Conservation (phyloP, 2,888 invertebrate genomes). For the Acanthosepion lycidas region DNA sequence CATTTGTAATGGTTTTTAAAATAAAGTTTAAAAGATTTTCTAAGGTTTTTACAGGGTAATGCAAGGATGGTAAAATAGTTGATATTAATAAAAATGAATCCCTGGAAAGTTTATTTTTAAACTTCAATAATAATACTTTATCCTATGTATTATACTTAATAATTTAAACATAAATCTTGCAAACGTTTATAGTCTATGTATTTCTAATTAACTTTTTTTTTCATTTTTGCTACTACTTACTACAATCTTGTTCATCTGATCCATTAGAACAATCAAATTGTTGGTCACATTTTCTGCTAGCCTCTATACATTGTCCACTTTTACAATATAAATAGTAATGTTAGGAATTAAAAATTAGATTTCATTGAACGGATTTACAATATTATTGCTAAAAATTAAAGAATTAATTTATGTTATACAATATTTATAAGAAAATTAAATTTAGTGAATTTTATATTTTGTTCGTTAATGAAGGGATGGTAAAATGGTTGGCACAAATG, state of each 20-base stretch:
- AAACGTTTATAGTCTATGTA: neutral
- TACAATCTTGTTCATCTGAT: conserved; percentile 77
- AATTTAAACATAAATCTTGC: neutral
- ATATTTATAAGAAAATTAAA: neutral
- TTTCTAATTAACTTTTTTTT: no score
- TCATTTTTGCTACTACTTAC: conserved; percentile 53
- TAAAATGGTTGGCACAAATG: neutral
- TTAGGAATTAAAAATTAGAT: neutral
- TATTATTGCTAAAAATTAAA: no score
- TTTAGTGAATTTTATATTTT: neutral
- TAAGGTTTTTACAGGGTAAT: no score
- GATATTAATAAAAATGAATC: no score
- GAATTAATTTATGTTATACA: no score
- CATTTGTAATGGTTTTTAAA: no score
- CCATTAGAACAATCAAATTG: conserved; percentile 79
- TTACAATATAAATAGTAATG: conserved; percentile 48
- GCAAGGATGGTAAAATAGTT: no score
- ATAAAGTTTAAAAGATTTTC: no score
- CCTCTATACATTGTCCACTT: conserved; percentile 59
- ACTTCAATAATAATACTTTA: neutral
- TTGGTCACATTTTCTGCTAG: conserved; percentile 71
- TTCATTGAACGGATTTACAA: neutral
- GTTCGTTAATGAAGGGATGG: neutral
- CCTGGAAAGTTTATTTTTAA: no score
- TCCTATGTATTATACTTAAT: neutral